Base-by-base conservation (phyloP, 2,113 vertebrate genomes). In the Pica pica region DNA sequence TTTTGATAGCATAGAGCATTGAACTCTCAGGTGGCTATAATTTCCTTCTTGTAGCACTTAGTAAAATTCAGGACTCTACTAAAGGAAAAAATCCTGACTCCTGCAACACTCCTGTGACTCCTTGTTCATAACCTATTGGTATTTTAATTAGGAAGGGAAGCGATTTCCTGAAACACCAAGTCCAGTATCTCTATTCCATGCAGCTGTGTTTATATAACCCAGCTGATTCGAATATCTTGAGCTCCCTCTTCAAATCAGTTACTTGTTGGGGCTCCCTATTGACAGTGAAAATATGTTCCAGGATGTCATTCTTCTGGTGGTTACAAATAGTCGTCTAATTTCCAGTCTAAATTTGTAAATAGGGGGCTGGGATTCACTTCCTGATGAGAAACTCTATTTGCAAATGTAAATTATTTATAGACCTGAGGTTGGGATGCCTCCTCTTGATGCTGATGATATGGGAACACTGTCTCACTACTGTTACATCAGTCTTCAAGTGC, bases 131-230 rank as follows among this genome's bases (percentile, higher is more conserved):
- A 87, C 80, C 12, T 53, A 57, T 57, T 78, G 91, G 44, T 60
- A 30, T 93, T 92, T 94, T 91, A 89, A 87, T 92, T 90, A 74
- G 76, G 50, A 94, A 82, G 46, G 39, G 50, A 83, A 83, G 28
- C 11, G 46, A 44, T 71, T 42, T 90, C 33, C 64, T 82, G 52
- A 70, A 57, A 89, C 30, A 16, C 15, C 6, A 82, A 89, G 69
- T 90, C 52, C 56, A 50, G 30, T 83, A 31, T 85, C 46, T 93
- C 31, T 50, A 3, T 90, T 87, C 44, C 35, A 53, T 68, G 69
- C 94, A 94, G 83, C 95, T 95, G 91, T 89, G 83, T 94, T 92
- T 94, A 35, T 89, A n/a, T 89, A 94, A 82, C 63, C 41, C 49
- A 81, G 20, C 52, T 93, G 47, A 67, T 87, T 87, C 9, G 0